These are phyloP conservation scores for Saimiri boliviensis DNA, from an alignment of 2,113 vertebrate species.

Conservation along the genomic window DNA sequence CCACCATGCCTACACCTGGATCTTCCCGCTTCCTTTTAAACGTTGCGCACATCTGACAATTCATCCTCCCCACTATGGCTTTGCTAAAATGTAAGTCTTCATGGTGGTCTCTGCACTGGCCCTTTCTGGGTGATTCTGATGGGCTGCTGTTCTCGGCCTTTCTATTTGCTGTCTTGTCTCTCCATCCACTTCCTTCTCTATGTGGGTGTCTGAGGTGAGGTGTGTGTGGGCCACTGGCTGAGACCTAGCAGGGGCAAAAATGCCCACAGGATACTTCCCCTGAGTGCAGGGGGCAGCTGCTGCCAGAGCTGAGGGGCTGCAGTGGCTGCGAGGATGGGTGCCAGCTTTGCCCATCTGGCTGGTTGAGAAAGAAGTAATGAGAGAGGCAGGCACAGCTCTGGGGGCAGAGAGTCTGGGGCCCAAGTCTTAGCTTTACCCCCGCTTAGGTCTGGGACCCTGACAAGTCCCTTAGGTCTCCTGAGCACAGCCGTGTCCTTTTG, in stretches of 20 bases:
- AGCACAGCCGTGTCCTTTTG: not conserved
- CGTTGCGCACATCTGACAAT: not conserved
- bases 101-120: too few relatives aligned
- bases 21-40: not conserved
- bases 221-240: not conserved
- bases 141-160: not conserved
- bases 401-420: not conserved
- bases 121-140: too few relatives aligned
- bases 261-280: too few relatives aligned
- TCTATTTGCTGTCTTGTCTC: not conserved
- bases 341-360: too few relatives aligned
- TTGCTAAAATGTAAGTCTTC: rapidly evolving
- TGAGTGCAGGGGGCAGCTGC: not conserved
- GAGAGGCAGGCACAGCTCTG: not conserved
- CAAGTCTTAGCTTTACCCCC: too few relatives aligned
- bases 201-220: rapidly evolving
- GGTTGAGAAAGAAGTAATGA: not conserved
- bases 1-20: not conserved
- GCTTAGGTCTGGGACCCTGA: not conserved
- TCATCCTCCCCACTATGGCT: not conserved
- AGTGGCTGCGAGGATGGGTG: rapidly evolving
- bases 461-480: not conserved
- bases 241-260: not conserved
- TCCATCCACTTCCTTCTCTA: not conserved
- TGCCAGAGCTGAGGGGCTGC: not conserved